Evolutionary conservation across 2,888 invertebrate species (phyloP).

Genomic region (Liposcelis brunnea): DNA sequence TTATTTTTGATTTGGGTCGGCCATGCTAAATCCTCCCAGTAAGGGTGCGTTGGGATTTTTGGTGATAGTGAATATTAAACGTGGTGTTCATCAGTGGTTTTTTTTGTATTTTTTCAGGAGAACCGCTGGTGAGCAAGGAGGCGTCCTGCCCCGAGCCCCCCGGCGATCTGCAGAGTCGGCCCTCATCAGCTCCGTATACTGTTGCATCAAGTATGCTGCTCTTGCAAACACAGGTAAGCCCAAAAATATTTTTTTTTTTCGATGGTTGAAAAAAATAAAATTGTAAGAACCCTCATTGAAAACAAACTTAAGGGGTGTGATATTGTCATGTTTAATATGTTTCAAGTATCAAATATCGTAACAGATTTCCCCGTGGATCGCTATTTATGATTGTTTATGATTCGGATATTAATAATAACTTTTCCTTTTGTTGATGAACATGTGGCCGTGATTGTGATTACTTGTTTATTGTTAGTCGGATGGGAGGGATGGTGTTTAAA

Average conservation of each 20-base stretch:
- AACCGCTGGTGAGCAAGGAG: slow-evolving; percentile 17
- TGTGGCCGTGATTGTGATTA: too few species aligned
- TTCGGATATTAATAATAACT: too few species aligned
- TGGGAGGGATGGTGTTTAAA: too few species aligned
- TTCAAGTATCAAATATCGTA: too few species aligned
- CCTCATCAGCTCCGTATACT: slow-evolving; percentile 33
- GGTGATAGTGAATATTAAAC: too few species aligned
- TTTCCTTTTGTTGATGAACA: too few species aligned
- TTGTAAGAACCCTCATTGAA: not conserved
- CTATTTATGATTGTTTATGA: too few species aligned
- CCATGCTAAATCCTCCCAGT: slow-evolving; percentile 12
- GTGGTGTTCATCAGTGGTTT: too few species aligned
- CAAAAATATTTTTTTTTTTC: slow-evolving; percentile 21
- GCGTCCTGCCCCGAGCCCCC: slow-evolving; percentile 37
- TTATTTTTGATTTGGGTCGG: not conserved
- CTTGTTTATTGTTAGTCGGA: too few species aligned
- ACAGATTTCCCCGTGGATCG: too few species aligned
- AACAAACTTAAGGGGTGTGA: not conserved
- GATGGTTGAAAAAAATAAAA: not conserved
- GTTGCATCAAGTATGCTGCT: slow-evolving; percentile 79
- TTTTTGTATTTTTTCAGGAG: slow-evolving; percentile 12
- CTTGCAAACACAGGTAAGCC: slow-evolving; percentile 76
- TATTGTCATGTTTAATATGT: too few species aligned
- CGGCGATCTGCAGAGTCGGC: slow-evolving; percentile 36
- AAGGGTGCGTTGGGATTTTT: slow-evolving; percentile 13